Evolutionary conservation across 1,140 invertebrate species (phyloP).

Genomic region (Platorchestia sp.): DNA sequence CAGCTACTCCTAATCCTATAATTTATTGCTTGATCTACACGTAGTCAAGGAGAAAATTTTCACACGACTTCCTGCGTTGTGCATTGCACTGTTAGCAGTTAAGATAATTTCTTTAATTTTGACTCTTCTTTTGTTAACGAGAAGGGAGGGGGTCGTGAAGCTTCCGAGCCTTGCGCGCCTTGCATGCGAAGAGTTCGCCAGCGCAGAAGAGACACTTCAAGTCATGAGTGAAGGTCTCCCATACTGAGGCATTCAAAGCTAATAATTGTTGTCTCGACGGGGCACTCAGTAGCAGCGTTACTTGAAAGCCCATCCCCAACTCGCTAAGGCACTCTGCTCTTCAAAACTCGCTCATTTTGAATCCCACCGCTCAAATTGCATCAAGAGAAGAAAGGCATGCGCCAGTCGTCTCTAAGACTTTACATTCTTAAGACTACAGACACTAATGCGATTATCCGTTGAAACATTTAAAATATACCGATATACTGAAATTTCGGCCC

Average conservation of each 20-base stretch:
- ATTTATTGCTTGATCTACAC: not conserved
- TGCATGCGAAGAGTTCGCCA: not conserved
- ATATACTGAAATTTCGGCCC: no score
- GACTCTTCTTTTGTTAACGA: not conserved
- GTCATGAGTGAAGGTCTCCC: not conserved
- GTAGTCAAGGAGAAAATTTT: not conserved
- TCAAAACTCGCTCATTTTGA: conserved; percentile 1
- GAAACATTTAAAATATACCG: not conserved
- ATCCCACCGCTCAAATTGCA: not conserved
- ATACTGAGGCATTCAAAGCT: not conserved
- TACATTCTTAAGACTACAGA: not conserved
- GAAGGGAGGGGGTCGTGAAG: not conserved
- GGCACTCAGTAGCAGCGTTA: not conserved
- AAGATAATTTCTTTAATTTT: not conserved
- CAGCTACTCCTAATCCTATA: not conserved
- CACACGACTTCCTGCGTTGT: not conserved
- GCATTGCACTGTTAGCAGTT: not conserved
- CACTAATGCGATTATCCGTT: not conserved
- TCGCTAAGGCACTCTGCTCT: not conserved
- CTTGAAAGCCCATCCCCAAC: conserved; percentile 5
- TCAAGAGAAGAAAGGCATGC: not conserved
- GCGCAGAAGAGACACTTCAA: not conserved
- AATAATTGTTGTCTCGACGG: not conserved
- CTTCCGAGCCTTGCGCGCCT: not conserved
- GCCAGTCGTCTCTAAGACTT: not conserved